Evolutionary conservation across 2,113 vertebrate species (phyloP), one percentile per base, ranked within the genome.

Genomic region (Aptenodytes patagonicus): DNA sequence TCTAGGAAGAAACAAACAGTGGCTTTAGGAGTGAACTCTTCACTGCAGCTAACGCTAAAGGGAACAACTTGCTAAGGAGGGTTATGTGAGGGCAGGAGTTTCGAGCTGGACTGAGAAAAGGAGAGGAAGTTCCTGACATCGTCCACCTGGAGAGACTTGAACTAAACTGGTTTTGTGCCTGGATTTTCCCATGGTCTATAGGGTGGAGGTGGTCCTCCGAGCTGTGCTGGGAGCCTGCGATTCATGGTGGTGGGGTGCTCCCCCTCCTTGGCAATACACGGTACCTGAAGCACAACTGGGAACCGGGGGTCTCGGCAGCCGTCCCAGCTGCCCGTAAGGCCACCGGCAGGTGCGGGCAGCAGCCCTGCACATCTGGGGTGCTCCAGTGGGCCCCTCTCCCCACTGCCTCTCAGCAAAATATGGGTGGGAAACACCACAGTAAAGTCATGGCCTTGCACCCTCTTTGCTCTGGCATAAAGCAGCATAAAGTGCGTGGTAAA

Each of bases 301-400:
- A 28, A 38, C 16, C 1, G 3, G 16, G 54, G 51, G 19, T 31
- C 46, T 65, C 0, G 0, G 24, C 28, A 58, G 34, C 54, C 8
- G 1, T 25, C 52, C 64, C 64, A 54, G 4, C 28, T 49, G 19
- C 31, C 24, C 3, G 0, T 36, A 31, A 58, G 34, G 49, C 5
- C 3, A 3, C 13, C 1, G 1, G 40, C 60, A 81, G 54, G 44
- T 47, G 42, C n/a, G 32, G 8, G 13, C 20, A 55, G 49, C 42
- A 44, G 7, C 9, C 52, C 31, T 61, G 49, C 54, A 65, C 47
- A 42, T 54, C 54, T 81, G 65, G 69, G 73, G 34, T 0, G 0
- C 47, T 91, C 25, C n/a, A 25, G 38, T 32, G 58, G 71, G 28
- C 17, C 15, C 6, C 22, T 55, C 9, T 73, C 20, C 22, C 17